Conservation (phyloP, 1,140 invertebrate species). For the Hyles euphorbiae region DNA sequence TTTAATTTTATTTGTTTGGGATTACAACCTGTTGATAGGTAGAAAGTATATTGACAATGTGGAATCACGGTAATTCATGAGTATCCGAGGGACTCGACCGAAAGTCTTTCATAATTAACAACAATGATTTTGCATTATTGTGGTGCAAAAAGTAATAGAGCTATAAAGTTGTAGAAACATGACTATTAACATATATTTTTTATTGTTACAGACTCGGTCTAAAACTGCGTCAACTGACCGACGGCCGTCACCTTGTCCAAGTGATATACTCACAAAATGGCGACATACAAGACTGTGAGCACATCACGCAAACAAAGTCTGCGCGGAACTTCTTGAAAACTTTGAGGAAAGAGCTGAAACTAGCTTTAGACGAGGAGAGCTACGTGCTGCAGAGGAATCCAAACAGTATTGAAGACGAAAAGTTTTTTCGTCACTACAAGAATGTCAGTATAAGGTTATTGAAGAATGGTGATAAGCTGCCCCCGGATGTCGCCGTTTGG, state of each 20-base stretch:
- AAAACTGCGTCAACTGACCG: slow-evolving; percentile 79
- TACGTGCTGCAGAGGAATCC: slow-evolving; percentile 40
- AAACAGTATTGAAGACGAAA: slow-evolving; percentile 37
- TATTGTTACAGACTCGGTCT: slow-evolving; percentile 74
- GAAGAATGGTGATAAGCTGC: slow-evolving; percentile 51
- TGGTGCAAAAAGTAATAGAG: no score
- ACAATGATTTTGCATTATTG: no score
- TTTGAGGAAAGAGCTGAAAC: slow-evolving; percentile 75
- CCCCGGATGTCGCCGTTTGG: slow-evolving; percentile 66
- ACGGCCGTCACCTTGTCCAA: slow-evolving; percentile 80
- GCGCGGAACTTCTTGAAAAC: slow-evolving; percentile 76
- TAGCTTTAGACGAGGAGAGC: slow-evolving; percentile 61
- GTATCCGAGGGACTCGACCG: no score
- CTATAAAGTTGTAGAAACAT: background rate
- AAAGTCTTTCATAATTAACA: no score
- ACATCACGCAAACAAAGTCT: slow-evolving; percentile 72
- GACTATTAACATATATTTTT: slow-evolving; percentile 16
- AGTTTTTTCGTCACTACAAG: slow-evolving; percentile 56
- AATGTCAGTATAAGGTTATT: slow-evolving; percentile 64
- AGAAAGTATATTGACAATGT: no score
- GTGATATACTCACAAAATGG: slow-evolving; percentile 79
- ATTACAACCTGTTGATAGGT: no score
- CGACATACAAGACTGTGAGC: slow-evolving; percentile 80
- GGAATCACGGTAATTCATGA: no score
- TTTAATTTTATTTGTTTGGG: no score